Base-by-base conservation (phyloP, 2,113 vertebrate species). In the Psettodes erumei region DNA sequence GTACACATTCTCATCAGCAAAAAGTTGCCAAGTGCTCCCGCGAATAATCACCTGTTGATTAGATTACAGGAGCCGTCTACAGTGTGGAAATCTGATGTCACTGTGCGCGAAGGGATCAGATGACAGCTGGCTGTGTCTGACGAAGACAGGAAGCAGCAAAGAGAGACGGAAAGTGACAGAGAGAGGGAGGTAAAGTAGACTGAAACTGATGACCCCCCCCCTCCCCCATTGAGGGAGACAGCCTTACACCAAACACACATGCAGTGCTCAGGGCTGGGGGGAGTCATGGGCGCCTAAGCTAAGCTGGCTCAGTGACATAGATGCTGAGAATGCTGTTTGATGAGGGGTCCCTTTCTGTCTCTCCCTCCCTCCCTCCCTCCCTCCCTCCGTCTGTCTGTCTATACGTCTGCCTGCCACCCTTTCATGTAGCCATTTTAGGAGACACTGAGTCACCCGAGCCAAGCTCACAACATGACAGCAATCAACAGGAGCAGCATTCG, bases 361-460 rank as follows among this genome's bases (percentile, higher is more conserved):
- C 77, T 45, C 62, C 32, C 75, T 71, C 66, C 47, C 64, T 61
- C 38, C 28, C 75, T 73, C 74, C 9, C 47, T 64, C 47, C 30
- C 40, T 50, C 68, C 27, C 55, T 69, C 72, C 58, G 37, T 6
- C 47, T 45, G 23, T 19, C 68, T 40, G 66, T 65, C 70, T 69
- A 58, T 32, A 37, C 32, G 42, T 47, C 38, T 72, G 56, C 50
- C 78, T 47, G 65, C 68, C 71, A 66, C 67, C 43, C 56, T 75
- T 82, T 84, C 83, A 81, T 83, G 83, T 85, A 81, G 77, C 90
- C 88, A 91, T 91, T 92, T 93, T 90, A 86, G 89, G 91, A 92
- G 73, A 83, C 75, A 53, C 67, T 73, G 84, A 91, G 81, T 86
- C 85, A 85, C 71, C 71, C 19, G 8, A 68, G 67, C 48, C 10